Base-by-base conservation (phyloP, 1,140 invertebrate genomes). In the Pseudomyrmex concolor region DNA sequence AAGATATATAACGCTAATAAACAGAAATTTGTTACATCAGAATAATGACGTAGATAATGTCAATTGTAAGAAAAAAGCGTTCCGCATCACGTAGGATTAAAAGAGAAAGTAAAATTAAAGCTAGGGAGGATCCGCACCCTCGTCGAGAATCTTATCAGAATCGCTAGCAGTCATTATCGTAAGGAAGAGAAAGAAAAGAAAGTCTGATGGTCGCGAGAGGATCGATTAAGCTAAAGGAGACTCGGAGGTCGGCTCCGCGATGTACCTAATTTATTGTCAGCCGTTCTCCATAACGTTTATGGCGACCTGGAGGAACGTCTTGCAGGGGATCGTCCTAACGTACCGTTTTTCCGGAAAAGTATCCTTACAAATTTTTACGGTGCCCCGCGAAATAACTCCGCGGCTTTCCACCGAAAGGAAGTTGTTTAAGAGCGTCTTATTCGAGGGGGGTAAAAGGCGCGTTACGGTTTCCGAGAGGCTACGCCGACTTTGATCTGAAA, bases 301-400 rank as follows among this genome's bases (percentile, higher is more conserved):
- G 55, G 83, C 76, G n/a, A 34, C 64, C 34, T n/a, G 63, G 57
- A 70, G 63, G 57, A 70, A 63, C 80, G 55, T 78, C 54, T 51
- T 77, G 55, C 60, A 34, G 34, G 55, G 66, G 48, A 80, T 84
- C 85, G 73, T 87, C 70, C 45, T 84, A 64, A 76, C 83, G 25
- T 86, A 63, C 68, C 73, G 78, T 78, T 55, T 76, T 67, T 81
- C 57, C 54, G 60, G 84, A 51, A 77, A 64, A 73, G 86, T 88
- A 84, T 73, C 25, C 54, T 63, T 57, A 85, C 80, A 84, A 89
- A 89, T 86, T 88, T 89, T 89, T 88, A 89, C 60, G 80, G 64
- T 66, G 51, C 62, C 80, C 43, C 70, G 57, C 84, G 84, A 85
- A 59, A 85, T 85, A 85, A 85, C 77, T 84, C 48, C 62, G 25